Conservation (phyloP, 2,797 vertebrate genomes). For the Ispidina lecontei region DNA sequence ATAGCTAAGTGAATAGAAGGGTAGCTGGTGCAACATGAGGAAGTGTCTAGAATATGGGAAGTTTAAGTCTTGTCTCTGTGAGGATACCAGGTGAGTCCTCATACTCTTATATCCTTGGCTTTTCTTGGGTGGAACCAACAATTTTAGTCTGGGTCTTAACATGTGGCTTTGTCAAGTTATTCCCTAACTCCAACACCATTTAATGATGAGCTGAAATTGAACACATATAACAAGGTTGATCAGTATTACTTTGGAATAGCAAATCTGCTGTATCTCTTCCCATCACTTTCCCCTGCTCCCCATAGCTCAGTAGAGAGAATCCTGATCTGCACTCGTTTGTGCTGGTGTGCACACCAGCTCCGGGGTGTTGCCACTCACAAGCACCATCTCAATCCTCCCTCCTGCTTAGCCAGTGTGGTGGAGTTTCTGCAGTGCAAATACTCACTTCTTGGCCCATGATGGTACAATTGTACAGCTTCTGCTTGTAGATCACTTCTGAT, state of each 20-base stretch:
- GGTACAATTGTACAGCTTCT: background rate
- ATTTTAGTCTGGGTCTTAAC: background rate
- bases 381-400: background rate
- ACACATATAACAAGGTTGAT: background rate
- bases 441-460: fast-evolving
- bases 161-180: background rate
- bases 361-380: background rate
- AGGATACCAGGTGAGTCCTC: background rate
- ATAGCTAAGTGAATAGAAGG: background rate
- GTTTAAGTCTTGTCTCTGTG: background rate
- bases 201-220: background rate
- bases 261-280: background rate
- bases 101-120: background rate
- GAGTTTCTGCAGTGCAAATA: background rate
- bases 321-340: background rate
- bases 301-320: background rate
- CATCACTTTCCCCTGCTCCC: background rate
- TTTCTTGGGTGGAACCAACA: background rate
- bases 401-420: background rate
- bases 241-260: background rate
- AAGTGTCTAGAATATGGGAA: background rate
- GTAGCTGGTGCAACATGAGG: background rate
- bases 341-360: background rate
- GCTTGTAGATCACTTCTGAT: background rate
- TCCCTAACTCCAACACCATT: background rate